These are phyloP conservation scores for Microcaecilia unicolor DNA, from an alignment of 2,797 vertebrate species.

Conservation along the genomic window DNA sequence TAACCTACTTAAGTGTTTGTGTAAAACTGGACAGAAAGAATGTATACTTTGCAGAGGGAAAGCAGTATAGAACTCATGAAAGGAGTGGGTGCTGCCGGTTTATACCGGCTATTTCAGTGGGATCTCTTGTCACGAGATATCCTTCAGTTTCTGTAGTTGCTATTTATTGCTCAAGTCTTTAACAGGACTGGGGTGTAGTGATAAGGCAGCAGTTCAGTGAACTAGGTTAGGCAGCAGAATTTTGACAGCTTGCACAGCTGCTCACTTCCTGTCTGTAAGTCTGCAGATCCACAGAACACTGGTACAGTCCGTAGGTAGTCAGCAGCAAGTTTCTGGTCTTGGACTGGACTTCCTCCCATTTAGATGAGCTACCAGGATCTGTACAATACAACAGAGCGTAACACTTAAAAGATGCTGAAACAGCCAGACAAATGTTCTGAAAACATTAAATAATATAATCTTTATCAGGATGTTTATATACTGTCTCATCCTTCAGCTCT, in stretches of 20 bases:
- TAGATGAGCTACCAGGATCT: constrained; percentile 74
- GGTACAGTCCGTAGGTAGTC: constrained; percentile 75
- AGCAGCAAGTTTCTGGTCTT: constrained; percentile 79
- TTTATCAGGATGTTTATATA: no score
- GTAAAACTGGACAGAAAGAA: no score
- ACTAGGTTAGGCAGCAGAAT: constrained; percentile 56
- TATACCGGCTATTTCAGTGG: constrained; percentile 15
- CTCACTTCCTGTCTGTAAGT: constrained; percentile 63
- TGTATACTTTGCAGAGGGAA: no score
- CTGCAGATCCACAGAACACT: constrained; percentile 88
- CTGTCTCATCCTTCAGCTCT: no score
- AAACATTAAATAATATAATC: no score
- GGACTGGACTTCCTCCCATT: constrained; percentile 87
- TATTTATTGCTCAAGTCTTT: constrained; percentile 53
- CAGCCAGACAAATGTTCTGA: not conserved
- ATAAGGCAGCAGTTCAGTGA: constrained; percentile 43
- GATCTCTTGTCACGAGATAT: no score
- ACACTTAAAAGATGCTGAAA: not conserved
- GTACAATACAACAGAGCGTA: constrained; percentile 28
- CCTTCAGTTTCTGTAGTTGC: no score
- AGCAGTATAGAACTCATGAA: not conserved
- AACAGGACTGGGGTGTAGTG: constrained; percentile 25
- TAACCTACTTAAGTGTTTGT: no score
- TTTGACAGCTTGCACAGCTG: constrained; percentile 70
- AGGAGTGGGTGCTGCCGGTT: constrained; percentile 10